phyloP scores from a whole-genome alignment of 1,140 invertebrate genomes.

The Drosophila lini region DNA sequence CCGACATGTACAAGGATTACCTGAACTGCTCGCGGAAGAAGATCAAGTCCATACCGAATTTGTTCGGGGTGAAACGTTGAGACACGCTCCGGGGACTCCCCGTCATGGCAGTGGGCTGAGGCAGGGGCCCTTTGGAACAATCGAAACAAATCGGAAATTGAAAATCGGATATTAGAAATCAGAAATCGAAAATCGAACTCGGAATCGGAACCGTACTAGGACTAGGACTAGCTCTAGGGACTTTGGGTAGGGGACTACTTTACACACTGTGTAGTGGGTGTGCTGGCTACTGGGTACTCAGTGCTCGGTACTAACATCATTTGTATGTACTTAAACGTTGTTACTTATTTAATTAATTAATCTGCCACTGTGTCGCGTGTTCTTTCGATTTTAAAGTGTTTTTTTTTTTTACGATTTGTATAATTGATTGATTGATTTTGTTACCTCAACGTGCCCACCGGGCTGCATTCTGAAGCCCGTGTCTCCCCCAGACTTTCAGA shows the following conservation, averaged over 20 bases:
- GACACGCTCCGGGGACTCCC: slow-evolving; percentile 60
- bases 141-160: neutral
- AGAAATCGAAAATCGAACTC: neutral
- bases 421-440: slow-evolving; percentile 38
- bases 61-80: slow-evolving; percentile 84
- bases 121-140: slow-evolving; percentile 19
- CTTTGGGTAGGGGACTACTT: slow-evolving; percentile 7
- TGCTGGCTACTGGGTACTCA: neutral
- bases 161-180: neutral
- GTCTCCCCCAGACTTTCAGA: neutral
- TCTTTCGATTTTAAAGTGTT: slow-evolving; percentile 49
- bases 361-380: slow-evolving; percentile 66
- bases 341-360: slow-evolving; percentile 48
- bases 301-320: slow-evolving; percentile 6
- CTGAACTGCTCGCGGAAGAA: slow-evolving; percentile 98
- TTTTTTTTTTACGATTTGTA: slow-evolving; percentile 27
- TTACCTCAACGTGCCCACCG: slow-evolving; percentile 57
- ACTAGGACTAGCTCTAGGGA: slow-evolving; percentile 3
- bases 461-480: neutral
- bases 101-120: slow-evolving; percentile 40
- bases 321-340: slow-evolving; percentile 49
- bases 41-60: slow-evolving; percentile 87
- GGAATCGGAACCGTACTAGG: neutral
- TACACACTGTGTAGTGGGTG: slow-evolving; percentile 7
- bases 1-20: slow-evolving; percentile 99